Evolutionary conservation across 2,113 vertebrate genomes (phyloP), one percentile per base, ranked within the genome.

Genomic region (Calidris pugnax): DNA sequence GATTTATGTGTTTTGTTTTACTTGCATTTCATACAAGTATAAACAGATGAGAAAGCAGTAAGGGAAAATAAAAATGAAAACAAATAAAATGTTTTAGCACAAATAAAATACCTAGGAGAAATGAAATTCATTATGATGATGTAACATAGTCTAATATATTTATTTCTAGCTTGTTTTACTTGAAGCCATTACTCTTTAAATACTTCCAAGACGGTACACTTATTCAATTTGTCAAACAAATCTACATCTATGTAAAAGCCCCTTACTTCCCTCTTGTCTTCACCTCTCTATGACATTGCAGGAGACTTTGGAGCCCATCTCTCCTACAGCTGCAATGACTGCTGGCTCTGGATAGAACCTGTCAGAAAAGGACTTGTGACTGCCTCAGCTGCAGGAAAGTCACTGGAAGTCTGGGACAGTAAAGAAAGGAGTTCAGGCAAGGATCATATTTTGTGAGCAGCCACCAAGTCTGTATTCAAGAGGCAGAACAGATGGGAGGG

Each of bases 1-100:
- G 74, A 93, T 93, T 85, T 90, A 72, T n/a, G 19, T 85, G 71
- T 63, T 88, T 92, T 77, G 55, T 78, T 86, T 96, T 81, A 75
- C 63, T 90, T 13, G 10, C 28, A 76, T 93, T 94, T 89, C 71
- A 79, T 80, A 47, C 55, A 60, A 48, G 51, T 60, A 85, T 83
- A 51, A 90, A 87, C 74, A 62, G 35, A 76, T 57, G 30, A 91
- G 62, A 91, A 93, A 76, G 30, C 6, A 85, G 32, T 33, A 87
- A 75, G 4, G 32, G 32, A 72, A 87, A 87, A 87, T 85, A 91
- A 68, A 94, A 56, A 77, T n/a, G 23, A 76, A 85, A 93, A 10
- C 4, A 76, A 91, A 85, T 68, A 60, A 60, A 68, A 12, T 51
- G 32, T 1, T 72, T 88, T 75, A 85, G 32, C 35, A 85, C 56